A percentile compares a stretch with the other conserved stretches of the same genome.
Conservation (phyloP, 2,888 invertebrate genomes). For the Macrophya alboannulata region DNA sequence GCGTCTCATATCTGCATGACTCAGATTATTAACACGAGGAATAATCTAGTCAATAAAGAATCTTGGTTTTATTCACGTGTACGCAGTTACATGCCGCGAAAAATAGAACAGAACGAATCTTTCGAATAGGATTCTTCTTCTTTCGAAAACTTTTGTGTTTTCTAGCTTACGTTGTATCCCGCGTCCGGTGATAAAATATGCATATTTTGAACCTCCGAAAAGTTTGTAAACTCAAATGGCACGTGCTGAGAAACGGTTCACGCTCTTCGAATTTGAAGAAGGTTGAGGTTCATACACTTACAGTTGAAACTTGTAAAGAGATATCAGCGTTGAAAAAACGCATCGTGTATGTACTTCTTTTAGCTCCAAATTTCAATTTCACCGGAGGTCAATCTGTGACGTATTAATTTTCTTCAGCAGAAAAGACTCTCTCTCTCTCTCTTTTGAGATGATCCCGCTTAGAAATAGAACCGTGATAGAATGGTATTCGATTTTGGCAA, state of each 20-base stretch:
- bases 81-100: neutral
- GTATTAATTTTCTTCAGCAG: neutral
- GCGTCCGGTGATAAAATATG: neutral
- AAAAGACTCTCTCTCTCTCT: neutral
- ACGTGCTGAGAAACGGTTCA: neutral
- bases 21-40: neutral
- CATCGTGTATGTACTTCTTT: neutral
- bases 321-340: neutral
- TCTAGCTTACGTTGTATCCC: neutral
- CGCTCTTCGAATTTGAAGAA: neutral
- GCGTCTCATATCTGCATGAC: neutral
- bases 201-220: neutral
- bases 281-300: neutral
- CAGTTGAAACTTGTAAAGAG: neutral
- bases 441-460: slow-evolving; percentile 35
- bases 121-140: neutral
- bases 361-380: slow-evolving; percentile 3
- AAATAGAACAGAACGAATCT: slow-evolving; percentile 25
- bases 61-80: neutral
- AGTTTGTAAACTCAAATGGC: slow-evolving; percentile 1
- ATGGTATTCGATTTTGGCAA: slow-evolving; percentile 52
- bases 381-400: neutral
- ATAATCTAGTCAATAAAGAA: slow-evolving; percentile 5
- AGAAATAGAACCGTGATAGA: slow-evolving; percentile 46
- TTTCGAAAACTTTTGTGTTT: slow-evolving; percentile 9